Conservation (phyloP, 2,113 vertebrate species). For the Melanerpes formicivorus region DNA sequence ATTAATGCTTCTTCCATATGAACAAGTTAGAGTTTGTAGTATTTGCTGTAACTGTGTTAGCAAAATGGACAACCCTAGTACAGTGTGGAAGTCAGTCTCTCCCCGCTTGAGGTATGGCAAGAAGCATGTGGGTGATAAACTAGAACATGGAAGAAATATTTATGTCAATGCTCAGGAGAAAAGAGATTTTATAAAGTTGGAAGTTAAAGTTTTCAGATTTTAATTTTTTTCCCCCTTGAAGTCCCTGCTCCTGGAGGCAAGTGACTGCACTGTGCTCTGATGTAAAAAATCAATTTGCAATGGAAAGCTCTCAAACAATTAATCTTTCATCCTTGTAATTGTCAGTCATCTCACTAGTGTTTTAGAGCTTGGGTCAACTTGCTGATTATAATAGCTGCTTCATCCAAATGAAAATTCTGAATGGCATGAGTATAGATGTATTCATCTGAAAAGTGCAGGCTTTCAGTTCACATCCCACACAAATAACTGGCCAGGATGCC, state of each 20-base stretch:
- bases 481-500: background rate
- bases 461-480: background rate
- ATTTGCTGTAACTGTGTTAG: conserved; percentile 1
- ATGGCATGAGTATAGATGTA: background rate
- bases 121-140: conserved; percentile 36
- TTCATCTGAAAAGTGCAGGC: background rate
- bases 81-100: background rate
- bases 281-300: background rate
- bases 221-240: background rate
- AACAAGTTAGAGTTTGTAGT: background rate
- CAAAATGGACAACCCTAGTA: background rate
- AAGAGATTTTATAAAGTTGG: background rate
- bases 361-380: background rate
- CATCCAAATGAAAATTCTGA: background rate
- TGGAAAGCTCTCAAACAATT: background rate
- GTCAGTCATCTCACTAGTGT: background rate
- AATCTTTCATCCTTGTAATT: background rate
- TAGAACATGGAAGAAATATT: background rate
- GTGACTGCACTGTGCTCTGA: fast-evolving
- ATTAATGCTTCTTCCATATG: conserved; percentile 27
- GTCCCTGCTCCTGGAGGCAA: background rate
- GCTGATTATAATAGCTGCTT: background rate
- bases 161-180: background rate
- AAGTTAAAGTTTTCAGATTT: background rate
- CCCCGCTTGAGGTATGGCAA: conserved; percentile 43